Percentiles rank a stretch among this genome's conserved stretches.
These are phyloP conservation scores for Miltochrista miniata DNA, from an alignment of 2,888 invertebrate species.

Conservation along the genomic window DNA sequence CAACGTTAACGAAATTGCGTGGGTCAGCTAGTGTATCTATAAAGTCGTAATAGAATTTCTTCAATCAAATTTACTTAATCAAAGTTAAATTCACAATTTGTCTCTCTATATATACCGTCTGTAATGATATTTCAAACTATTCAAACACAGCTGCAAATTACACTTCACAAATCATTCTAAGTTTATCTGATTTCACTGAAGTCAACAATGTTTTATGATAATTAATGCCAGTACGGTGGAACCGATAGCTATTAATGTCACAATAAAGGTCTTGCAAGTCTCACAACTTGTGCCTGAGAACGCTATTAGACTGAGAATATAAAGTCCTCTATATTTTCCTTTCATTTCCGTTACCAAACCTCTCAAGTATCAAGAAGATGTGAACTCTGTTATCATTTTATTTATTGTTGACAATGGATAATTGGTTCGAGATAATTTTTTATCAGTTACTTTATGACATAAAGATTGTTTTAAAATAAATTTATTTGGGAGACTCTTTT, in stretches of 20 bases:
- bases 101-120: not conserved
- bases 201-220: slow-evolving; percentile 19
- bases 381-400: slow-evolving; percentile 5
- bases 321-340: slow-evolving; percentile 3
- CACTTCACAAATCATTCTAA: not conserved
- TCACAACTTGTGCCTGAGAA: not conserved
- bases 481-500: not conserved
- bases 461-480: slow-evolving; percentile 2
- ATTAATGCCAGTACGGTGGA: slow-evolving; percentile 8
- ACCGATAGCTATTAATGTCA: slow-evolving; percentile 4
- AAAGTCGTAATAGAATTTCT: no score
- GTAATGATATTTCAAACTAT: no score
- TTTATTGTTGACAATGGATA: not conserved
- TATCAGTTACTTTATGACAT: not conserved
- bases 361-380: slow-evolving; percentile 5
- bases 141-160: no score
- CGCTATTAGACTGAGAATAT: not conserved
- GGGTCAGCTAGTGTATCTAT: no score
- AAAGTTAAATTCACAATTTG: slow-evolving; percentile 1
- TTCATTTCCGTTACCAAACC: slow-evolving; percentile 6
- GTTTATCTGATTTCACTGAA: not conserved
- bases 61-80: no score
- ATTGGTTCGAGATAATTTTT: not conserved
- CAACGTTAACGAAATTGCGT: no score
- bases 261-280: slow-evolving; percentile 2